Evolutionary conservation across 2,113 vertebrate species (phyloP).

Genomic region (Peromyscus californicus): DNA sequence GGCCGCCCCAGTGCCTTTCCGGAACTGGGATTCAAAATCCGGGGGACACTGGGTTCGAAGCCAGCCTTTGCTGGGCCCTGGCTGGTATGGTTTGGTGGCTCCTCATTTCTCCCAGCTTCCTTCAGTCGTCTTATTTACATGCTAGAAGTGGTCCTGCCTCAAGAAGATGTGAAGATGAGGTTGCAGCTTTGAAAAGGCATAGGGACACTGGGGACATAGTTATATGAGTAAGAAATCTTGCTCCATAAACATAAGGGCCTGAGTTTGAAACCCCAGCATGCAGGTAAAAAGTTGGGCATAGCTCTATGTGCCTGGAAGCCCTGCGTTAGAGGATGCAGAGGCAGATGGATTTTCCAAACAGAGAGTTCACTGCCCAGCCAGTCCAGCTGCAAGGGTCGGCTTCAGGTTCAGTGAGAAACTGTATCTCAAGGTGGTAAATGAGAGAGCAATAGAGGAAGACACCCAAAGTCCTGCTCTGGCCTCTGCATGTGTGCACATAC

Average conservation of each 20-base stretch:
- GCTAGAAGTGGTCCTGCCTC: fast-evolving
- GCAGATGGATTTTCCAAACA: neutral
- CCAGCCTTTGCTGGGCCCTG: neutral
- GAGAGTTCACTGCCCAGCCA: neutral
- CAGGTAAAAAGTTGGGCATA: neutral
- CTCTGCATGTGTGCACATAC: neutral
- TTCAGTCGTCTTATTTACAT: neutral
- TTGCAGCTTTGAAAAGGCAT: neutral
- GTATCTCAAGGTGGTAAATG: neutral
- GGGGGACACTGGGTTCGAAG: constrained; percentile 56
- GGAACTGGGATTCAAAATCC: neutral
- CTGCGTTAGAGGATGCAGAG: neutral
- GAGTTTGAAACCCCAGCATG: neutral
- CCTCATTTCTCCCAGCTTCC: constrained; percentile 66
- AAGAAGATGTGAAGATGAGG: neutral
- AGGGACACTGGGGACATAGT: neutral
- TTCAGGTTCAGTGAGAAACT: neutral
- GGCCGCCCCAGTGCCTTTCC: constrained; percentile 16
- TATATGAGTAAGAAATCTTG: neutral
- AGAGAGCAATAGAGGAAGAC: neutral
- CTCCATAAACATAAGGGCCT: neutral
- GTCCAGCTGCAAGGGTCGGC: too few species aligned
- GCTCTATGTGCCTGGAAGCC: neutral
- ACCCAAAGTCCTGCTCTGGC: too few species aligned
- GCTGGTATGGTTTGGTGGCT: neutral